These are phyloP conservation scores for Poeciliopsis prolifica DNA, from an alignment of 2,113 vertebrate species.

Conservation along the genomic window DNA sequence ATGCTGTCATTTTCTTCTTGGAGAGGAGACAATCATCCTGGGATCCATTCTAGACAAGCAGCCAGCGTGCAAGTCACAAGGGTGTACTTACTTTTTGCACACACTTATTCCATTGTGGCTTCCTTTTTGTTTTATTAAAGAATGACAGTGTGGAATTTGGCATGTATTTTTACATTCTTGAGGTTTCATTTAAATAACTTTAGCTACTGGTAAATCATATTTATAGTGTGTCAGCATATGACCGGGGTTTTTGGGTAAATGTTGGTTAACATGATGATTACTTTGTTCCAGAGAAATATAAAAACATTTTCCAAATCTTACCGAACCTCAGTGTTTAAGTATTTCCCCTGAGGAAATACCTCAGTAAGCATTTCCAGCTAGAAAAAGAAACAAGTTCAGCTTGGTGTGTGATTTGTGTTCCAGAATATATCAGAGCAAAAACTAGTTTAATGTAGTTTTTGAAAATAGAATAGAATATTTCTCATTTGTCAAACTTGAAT, in stretches of 20 bases:
- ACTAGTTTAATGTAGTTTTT: too few species aligned
- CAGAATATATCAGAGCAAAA: background rate
- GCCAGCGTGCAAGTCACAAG: background rate
- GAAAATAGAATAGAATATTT: too few species aligned
- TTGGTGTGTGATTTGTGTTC: background rate
- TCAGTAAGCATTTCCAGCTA: background rate
- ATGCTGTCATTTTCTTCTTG: background rate
- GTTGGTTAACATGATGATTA: background rate
- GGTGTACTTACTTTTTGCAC: background rate
- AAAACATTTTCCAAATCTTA: background rate
- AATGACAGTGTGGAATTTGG: background rate
- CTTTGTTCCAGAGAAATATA: background rate
- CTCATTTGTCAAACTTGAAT: too few species aligned
- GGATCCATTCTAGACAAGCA: background rate
- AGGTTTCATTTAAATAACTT: background rate
- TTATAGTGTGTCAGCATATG: background rate
- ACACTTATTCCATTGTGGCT: background rate
- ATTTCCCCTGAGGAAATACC: background rate
- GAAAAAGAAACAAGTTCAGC: background rate
- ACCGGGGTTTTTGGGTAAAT: background rate
- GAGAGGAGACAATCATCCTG: background rate
- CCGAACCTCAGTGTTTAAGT: background rate
- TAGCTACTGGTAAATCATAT: background rate
- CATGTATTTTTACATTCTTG: background rate
- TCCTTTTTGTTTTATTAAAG: background rate